Evolutionary conservation across 1,140 invertebrate genomes (phyloP), one percentile per base, ranked within the genome.

Genomic region (Nymphalis io): DNA sequence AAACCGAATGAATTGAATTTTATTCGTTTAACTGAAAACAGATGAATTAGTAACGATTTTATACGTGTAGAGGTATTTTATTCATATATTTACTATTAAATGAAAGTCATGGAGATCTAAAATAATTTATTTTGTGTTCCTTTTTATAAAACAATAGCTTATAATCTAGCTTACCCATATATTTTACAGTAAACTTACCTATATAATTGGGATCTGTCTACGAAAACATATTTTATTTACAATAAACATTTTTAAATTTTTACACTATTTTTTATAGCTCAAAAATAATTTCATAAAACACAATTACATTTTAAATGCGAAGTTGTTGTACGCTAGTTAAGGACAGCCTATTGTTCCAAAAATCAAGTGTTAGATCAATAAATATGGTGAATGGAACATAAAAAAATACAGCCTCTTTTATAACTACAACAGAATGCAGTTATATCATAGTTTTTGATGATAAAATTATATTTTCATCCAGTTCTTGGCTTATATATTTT

Each of bases 71-170:
- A 33, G 5, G 27, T 8, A 33, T 33, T 33, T 33, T 3, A 33
- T 33, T 33, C 27, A 33, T 6, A 6, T 0, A 33, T 6, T 6
- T 12, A 21, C 46, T 20, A 18, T 20, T 20, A 59, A 62, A 62
- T 48, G 33, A 62, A 48, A 48, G 23, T 48, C 23, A 48, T 42
- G 39, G 84, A 85, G 78, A 81, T 87, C 85, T 90, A 90, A 90
- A 90, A 90, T 90, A 90, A 89, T 90, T 88, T 90, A 88, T 88
- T 88, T 84, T 78, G 74, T 82, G 77, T 84, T 84, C 77, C 48
- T 68, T 81, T 86, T 89, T 90, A 88, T 87, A 90, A 90, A 90
- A 90, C 83, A 88, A 90, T 88, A 70, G 79, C 84, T 90, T 88
- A 87, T 53, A 79, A 71, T 74, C 69, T 87, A 85, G 46, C 83